Evolutionary conservation across 2,797 vertebrate species (phyloP).

Genomic region (Morelia viridis): DNA sequence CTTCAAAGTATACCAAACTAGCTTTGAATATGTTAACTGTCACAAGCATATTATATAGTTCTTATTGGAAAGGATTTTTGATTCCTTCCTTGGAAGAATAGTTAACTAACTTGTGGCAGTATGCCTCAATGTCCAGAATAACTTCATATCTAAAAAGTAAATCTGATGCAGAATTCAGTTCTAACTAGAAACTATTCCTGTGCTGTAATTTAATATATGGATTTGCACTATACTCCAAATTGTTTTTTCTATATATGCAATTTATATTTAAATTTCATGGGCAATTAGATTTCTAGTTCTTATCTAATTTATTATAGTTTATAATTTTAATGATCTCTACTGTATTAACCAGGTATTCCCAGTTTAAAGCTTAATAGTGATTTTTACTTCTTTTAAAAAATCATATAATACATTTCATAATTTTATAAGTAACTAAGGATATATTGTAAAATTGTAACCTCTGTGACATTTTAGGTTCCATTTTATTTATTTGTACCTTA

Average conservation of each 20-base stretch:
- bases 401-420: background rate
- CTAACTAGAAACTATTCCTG: background rate
- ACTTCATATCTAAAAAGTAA: background rate
- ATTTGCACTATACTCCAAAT: background rate
- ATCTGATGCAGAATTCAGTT: background rate
- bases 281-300: background rate
- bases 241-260: background rate
- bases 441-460: background rate
- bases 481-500: background rate
- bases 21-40: background rate
- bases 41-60: background rate
- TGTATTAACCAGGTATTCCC: background rate
- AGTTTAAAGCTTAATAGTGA: background rate
- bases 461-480: background rate
- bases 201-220: background rate
- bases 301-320: background rate
- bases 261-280: background rate
- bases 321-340: background rate
- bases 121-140: background rate
- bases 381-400: background rate
- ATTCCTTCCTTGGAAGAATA: background rate
- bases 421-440: background rate
- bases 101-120: background rate
- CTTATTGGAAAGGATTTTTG: background rate
- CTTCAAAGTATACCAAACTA: background rate